Evolutionary conservation across 2,113 vertebrate genomes (phyloP).

Genomic region (Mesoclemmys tuberculata): DNA sequence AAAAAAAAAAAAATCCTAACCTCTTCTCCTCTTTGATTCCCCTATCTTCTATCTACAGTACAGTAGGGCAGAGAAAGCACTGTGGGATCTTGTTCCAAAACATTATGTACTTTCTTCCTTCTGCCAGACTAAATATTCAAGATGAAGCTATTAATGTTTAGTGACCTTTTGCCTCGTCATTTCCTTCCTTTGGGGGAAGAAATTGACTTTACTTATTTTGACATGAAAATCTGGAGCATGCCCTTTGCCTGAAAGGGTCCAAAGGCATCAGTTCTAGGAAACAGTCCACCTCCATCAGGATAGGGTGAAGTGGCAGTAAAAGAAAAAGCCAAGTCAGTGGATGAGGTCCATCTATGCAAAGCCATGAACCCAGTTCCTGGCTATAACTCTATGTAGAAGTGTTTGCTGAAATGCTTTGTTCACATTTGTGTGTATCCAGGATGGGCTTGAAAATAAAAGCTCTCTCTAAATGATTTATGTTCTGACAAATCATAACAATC

Average conservation of each 20-base stretch:
- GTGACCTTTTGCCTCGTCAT: not conserved
- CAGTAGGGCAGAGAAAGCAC: not conserved
- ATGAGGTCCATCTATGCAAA: not conserved
- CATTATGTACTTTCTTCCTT: not conserved
- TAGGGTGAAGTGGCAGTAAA: not conserved
- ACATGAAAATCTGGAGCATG: not conserved
- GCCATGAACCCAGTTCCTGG: not conserved
- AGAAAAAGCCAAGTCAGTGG: not conserved
- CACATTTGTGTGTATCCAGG: not conserved
- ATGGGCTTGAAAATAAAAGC: not conserved
- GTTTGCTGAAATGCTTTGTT: not conserved
- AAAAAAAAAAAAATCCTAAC: not conserved
- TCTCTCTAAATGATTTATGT: not conserved
- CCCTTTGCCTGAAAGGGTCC: not conserved
- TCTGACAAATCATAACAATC: not conserved
- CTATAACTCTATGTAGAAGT: not conserved
- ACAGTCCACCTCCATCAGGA: accelerated
- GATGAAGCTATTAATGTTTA: not conserved
- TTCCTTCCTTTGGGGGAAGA: not conserved
- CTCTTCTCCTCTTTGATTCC: not conserved
- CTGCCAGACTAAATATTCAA: not conserved
- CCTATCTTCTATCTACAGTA: not conserved
- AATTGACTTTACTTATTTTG: not conserved
- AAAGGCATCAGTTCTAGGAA: not conserved
- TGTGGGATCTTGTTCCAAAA: not conserved